Evolutionary conservation across 2,888 invertebrate species (phyloP).

Genomic region (Cetonia aurata): DNA sequence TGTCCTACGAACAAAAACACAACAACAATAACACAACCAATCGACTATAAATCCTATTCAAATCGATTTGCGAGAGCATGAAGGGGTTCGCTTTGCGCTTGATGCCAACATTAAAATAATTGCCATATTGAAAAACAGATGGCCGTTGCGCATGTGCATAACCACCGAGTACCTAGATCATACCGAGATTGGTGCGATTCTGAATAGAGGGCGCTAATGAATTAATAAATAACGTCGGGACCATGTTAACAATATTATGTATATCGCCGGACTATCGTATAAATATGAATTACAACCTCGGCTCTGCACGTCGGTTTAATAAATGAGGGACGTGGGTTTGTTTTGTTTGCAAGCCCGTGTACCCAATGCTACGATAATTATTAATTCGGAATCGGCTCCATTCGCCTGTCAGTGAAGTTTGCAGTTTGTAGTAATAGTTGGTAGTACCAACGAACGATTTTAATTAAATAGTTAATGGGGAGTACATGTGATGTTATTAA

Average conservation of each 20-base stretch:
- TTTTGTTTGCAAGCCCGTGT: conserved; percentile 5
- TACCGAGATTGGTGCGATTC: too few relatives aligned
- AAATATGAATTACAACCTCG: conserved; percentile 12
- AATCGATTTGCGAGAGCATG: background rate
- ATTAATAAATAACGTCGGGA: background rate
- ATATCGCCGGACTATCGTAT: background rate
- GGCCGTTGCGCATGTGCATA: background rate
- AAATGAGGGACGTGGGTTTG: background rate
- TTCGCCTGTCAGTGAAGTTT: conserved; percentile 7
- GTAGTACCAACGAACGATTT: background rate
- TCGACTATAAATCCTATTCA: background rate
- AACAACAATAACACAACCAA: background rate
- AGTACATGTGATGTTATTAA: background rate
- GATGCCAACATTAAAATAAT: background rate
- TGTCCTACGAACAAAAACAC: conserved; percentile 68
- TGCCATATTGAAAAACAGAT: background rate
- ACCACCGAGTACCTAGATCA: too few relatives aligned
- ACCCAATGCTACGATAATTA: background rate
- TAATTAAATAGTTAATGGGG: conserved; percentile 16
- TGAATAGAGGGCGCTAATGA: too few relatives aligned
- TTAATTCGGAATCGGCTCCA: conserved; percentile 7
- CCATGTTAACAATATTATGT: background rate
- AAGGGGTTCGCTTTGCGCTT: background rate
- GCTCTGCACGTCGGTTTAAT: background rate
- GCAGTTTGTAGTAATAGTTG: background rate